These are phyloP conservation scores for Drosophila repleta DNA, from an alignment of 1,140 invertebrate species.

Conservation along the genomic window DNA sequence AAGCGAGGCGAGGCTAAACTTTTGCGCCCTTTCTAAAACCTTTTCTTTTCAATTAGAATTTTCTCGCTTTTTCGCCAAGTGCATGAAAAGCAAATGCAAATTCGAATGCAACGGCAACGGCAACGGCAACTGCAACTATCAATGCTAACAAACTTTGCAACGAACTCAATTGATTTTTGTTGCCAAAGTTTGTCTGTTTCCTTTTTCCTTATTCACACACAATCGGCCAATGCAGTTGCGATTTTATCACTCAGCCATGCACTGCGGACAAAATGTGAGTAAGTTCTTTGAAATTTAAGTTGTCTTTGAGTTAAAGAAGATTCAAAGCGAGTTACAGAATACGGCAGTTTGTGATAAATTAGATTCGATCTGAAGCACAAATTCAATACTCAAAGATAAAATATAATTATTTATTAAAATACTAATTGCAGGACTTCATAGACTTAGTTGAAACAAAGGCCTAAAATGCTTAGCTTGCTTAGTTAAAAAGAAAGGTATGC, in stretches of 20 bases:
- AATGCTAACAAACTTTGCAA: slow-evolving; percentile 65
- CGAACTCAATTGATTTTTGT: slow-evolving; percentile 46
- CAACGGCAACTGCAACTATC: not conserved
- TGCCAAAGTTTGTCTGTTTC: slow-evolving; percentile 31
- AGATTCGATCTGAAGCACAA: no score
- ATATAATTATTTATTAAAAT: no score
- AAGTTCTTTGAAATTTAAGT: no score
- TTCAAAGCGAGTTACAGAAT: no score
- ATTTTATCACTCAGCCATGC: slow-evolving; percentile 57
- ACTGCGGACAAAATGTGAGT: not conserved
- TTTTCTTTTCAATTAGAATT: slow-evolving; percentile 68
- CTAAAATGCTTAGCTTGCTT: no score
- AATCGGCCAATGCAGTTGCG: slow-evolving; percentile 57
- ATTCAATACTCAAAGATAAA: no score
- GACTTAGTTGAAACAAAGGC: no score
- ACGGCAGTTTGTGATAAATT: no score
- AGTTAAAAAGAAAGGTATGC: no score
- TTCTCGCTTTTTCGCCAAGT: slow-evolving; percentile 11
- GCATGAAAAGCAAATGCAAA: slow-evolving; percentile 1
- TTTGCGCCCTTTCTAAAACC: slow-evolving; percentile 20
- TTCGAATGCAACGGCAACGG: not conserved
- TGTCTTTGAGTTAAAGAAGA: no score
- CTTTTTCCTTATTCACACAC: not conserved
- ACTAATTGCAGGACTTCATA: no score
- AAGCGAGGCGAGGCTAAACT: not conserved